A percentile compares a stretch with the other conserved stretches of the same genome.
phyloP scores from a whole-genome alignment of 2,797 vertebrate species.

The Sylvia borin region DNA sequence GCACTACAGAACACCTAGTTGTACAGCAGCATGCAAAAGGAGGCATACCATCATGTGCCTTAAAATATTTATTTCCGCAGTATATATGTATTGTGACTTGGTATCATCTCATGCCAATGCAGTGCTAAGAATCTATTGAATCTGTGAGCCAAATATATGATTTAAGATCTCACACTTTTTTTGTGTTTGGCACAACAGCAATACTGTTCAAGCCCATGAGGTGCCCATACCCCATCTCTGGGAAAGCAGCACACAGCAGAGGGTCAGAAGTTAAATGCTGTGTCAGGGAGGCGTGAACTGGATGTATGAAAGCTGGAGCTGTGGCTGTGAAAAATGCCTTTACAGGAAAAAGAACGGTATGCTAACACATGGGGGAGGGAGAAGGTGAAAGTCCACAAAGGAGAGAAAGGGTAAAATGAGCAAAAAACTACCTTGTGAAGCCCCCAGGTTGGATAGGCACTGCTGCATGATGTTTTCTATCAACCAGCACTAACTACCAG shows the following conservation, averaged over 20 bases:
- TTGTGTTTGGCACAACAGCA: not conserved
- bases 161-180: not conserved
- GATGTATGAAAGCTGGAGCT: not conserved
- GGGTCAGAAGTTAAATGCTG: not conserved
- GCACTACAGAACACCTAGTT: not conserved
- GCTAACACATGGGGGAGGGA: not conserved
- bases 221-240: not conserved
- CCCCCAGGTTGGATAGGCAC: not conserved
- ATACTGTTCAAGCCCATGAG: not conserved
- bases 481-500: not conserved
- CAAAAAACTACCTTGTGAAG: not conserved
- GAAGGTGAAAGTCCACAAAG: not conserved
- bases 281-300: not conserved
- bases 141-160: not conserved
- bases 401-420: not conserved
- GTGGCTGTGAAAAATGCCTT: not conserved
- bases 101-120: not conserved
- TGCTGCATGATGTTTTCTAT: not conserved
- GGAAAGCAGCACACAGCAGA: not conserved
- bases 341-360: not conserved
- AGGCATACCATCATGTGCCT: accelerated
- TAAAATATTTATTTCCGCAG: not conserved
- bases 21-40: not conserved
- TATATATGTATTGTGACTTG: not conserved
- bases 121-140: not conserved